Base-by-base conservation (phyloP, 2,113 vertebrate genomes). In the Herpetotheres cachinnans region DNA sequence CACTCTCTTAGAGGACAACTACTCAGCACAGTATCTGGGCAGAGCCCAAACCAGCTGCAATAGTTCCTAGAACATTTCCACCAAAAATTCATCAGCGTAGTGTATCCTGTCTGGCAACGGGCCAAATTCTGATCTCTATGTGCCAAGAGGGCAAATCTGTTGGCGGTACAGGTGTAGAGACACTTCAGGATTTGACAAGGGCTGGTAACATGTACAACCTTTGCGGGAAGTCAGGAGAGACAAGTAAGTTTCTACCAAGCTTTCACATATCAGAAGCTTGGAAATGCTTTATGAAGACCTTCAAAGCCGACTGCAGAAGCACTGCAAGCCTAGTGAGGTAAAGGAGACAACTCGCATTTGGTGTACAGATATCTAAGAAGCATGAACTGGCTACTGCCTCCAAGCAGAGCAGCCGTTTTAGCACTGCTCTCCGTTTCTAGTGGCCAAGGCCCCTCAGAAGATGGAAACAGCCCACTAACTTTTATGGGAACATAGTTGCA, bases 151-250 rank as follows among this genome's bases (percentile, higher is more conserved):
- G 36, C 29, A 62, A 40, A 81, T n/a, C 67, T 83, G 17, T 12
- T 40, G 46, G 46, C 11, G 1, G 8, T 20, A 52, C 20, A 46
- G 47, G 1, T 83, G 25, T 1, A 73, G 27, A 38, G 21, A 73
- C 13, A 9, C 54, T 49, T 61, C 10, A 49, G 61, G 50, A 54
- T 62, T 38, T 61, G 70, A 67, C 20, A 20, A 42, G 26, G 30
- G 50, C 63, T 82, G 20, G 49, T 0, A 44, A 30, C 40, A 54
- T 0, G 0, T 30, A 22, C 49, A 44, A 30, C 16, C 11, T 50
- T 44, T 14, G 11, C 13, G 16, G 22, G 19, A 77, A 66, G 7
- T 22, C 49, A 66, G 58, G 21, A 46, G 27, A 71, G 29, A 79
- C 11, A 13, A 4, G 8, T 7, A 77, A 56, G 21, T 47, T 72